These are phyloP conservation scores for Tetramorium bicarinatum DNA, from an alignment of 2,888 invertebrate genomes.

Conservation along the genomic window DNA sequence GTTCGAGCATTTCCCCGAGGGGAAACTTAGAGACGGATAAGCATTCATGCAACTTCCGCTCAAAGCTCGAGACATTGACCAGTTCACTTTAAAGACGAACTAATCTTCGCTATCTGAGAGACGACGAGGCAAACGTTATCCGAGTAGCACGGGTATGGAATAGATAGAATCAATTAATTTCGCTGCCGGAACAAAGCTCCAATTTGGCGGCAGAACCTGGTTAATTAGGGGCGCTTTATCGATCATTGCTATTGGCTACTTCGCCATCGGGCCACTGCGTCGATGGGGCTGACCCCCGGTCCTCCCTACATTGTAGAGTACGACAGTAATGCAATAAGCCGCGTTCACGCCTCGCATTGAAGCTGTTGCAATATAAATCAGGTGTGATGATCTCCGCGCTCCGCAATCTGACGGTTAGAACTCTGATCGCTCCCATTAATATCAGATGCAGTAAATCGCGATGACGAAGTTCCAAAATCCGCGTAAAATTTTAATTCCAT, in stretches of 20 bases:
- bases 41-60: slow-evolving; percentile 46
- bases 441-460: slow-evolving; percentile 2
- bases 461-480: background rate
- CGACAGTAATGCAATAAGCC: slow-evolving; percentile 72
- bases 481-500: background rate
- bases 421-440: slow-evolving; percentile 15
- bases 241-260: slow-evolving; percentile 80
- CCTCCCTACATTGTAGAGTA: slow-evolving; percentile 64
- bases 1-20: slow-evolving; percentile 17
- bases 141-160: slow-evolving; percentile 76
- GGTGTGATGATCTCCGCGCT: slow-evolving; percentile 27
- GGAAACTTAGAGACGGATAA: slow-evolving; percentile 40
- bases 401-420: slow-evolving; percentile 9
- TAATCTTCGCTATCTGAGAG: slow-evolving; percentile 66
- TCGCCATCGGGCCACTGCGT: slow-evolving; percentile 45
- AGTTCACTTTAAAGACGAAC: slow-evolving; percentile 65
- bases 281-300: slow-evolving; percentile 53
- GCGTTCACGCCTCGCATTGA: slow-evolving; percentile 60
- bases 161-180: slow-evolving; percentile 82
- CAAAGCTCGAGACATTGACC: slow-evolving; percentile 49
- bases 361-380: slow-evolving; percentile 51
- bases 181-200: slow-evolving; percentile 80
- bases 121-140: slow-evolving; percentile 66
- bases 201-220: slow-evolving; percentile 79
- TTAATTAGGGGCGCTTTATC: slow-evolving; percentile 83